Evolutionary conservation across 1,140 invertebrate species (phyloP).

Genomic region (Cotesia glomerata): DNA sequence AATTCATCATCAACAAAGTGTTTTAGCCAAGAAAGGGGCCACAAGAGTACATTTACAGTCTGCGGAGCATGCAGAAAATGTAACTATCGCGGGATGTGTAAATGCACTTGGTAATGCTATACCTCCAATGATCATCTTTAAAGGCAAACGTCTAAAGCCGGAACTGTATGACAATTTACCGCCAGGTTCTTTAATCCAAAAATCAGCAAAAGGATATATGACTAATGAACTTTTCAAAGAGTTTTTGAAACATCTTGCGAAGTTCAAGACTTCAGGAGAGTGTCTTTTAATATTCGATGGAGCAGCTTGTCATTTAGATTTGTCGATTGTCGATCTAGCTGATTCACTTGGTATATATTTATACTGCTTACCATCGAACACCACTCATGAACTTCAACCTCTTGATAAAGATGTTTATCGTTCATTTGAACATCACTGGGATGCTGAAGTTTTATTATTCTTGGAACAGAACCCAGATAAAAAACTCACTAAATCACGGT

Average conservation of each 20-base stretch:
- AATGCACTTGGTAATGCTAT: conserved; percentile 49
- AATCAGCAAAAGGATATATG: conserved; percentile 54
- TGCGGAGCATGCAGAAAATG: conserved; percentile 53
- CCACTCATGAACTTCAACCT: conserved; percentile 55
- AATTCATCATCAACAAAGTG: conserved; percentile 48
- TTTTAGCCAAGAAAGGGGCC: conserved; percentile 50
- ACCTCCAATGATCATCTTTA: conserved; percentile 56
- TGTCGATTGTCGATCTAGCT: conserved; percentile 41
- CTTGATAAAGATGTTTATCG: conserved; percentile 50
- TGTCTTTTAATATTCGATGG: conserved; percentile 55
- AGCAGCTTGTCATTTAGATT: conserved; percentile 47
- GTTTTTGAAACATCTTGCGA: conserved; percentile 48
- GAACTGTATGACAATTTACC: conserved; percentile 47
- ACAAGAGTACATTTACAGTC: conserved; percentile 52
- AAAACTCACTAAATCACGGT: conserved; percentile 44
- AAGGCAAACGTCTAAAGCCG: conserved; percentile 42
- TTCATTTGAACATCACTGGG: conserved; percentile 53
- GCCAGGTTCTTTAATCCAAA: conserved; percentile 39
- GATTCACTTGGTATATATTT: conserved; percentile 45
- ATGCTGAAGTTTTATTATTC: conserved; percentile 44
- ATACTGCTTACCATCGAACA: conserved; percentile 53
- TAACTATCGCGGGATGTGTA: conserved; percentile 52
- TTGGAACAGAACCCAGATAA: conserved; percentile 35
- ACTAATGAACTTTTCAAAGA: conserved; percentile 45
- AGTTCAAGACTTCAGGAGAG: conserved; percentile 43